phyloP scores from a whole-genome alignment of 2,888 invertebrate genomes.

The Anthrax anthrax region DNA sequence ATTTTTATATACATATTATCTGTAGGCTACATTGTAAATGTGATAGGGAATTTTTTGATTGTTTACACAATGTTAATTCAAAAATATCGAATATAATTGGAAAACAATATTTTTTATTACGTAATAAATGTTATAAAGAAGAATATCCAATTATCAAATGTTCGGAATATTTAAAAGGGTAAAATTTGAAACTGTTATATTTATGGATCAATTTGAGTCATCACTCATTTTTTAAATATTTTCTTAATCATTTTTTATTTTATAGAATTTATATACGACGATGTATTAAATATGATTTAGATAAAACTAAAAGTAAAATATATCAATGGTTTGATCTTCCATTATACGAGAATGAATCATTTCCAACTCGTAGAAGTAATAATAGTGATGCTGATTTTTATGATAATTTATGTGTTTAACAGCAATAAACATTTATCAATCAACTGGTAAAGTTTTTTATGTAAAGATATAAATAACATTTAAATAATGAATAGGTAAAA shows the following conservation, averaged over 20 bases:
- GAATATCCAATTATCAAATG: slow-evolving; percentile 14
- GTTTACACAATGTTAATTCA: slow-evolving; percentile 10
- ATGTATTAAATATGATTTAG: slow-evolving; percentile 13
- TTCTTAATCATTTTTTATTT: neutral
- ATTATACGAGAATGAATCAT: slow-evolving; percentile 11
- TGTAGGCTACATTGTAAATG: slow-evolving; percentile 15
- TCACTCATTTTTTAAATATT: neutral
- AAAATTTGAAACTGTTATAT: too few relatives aligned
- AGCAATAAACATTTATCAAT: neutral
- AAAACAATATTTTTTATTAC: slow-evolving; percentile 13
- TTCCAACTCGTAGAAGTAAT: neutral
- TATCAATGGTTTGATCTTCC: slow-evolving; percentile 18
- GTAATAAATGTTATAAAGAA: slow-evolving; percentile 13
- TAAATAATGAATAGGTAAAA: too few relatives aligned
- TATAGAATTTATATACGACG: slow-evolving; percentile 13
- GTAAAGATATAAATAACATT: too few relatives aligned
- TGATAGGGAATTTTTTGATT: slow-evolving; percentile 14
- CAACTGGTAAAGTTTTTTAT: too few relatives aligned
- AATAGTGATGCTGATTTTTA: slow-evolving; percentile 1
- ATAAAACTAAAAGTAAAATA: slow-evolving; percentile 9
- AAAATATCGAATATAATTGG: slow-evolving; percentile 13
- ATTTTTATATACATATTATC: neutral
- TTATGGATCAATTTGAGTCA: too few relatives aligned
- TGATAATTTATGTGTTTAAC: neutral
- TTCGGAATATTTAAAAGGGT: slow-evolving; percentile 11